Conservation (phyloP, 2,113 vertebrate genomes). For the Amazona guildingii region DNA sequence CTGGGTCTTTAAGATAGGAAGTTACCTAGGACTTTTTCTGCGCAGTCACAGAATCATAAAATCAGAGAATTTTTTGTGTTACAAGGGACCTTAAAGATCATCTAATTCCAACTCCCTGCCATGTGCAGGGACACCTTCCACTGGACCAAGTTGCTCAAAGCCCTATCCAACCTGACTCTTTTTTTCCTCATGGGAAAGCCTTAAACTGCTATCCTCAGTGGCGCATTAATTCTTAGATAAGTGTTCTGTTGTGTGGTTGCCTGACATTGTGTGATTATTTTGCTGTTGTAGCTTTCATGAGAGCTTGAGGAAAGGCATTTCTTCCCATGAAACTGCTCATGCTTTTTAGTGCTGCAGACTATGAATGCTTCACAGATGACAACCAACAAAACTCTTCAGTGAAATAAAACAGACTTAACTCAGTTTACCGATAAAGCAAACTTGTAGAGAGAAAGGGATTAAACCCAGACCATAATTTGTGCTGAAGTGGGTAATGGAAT, state of each 20-base stretch:
- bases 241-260: not conserved
- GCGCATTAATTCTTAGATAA: not conserved
- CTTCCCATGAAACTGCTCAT: not conserved
- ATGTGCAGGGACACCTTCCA: not conserved
- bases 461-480: not conserved
- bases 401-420: not conserved
- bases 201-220: not conserved
- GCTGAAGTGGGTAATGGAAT: not conserved
- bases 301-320: not conserved
- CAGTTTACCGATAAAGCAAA: not conserved
- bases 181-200: not conserved
- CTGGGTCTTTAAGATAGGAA: not conserved
- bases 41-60: not conserved
- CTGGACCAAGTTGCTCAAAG: not conserved
- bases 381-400: not conserved
- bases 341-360: not conserved
- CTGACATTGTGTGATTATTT: not conserved
- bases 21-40: not conserved
- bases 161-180: not conserved
- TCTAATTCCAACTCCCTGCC: not conserved
- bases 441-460: not conserved
- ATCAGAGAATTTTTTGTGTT: not conserved
- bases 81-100: not conserved
- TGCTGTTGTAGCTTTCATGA: not conserved
- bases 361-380: not conserved